Conservation (phyloP, 2,888 invertebrate genomes). For the Synergus laeviventris region DNA sequence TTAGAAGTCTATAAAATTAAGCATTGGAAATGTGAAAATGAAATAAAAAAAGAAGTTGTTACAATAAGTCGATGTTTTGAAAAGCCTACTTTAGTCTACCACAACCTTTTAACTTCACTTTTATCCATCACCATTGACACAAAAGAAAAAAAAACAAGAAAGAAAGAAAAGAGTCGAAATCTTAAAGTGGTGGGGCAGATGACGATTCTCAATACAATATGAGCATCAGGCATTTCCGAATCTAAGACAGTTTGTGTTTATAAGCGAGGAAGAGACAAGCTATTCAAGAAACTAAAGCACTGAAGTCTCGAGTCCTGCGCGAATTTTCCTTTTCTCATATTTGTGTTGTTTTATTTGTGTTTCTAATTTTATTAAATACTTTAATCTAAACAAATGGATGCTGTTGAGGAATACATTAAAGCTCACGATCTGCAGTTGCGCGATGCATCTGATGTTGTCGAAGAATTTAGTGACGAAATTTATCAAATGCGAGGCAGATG, state of each 20-base stretch:
- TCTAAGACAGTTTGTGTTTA: conserved; percentile 23
- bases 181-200: conserved; percentile 48
- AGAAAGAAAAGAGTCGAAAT: conserved; percentile 38
- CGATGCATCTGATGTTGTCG: conserved; percentile 81
- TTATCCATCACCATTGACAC: neutral
- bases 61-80: neutral
- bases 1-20: no score
- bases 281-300: neutral
- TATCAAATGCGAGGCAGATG: conserved; percentile 69
- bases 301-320: neutral
- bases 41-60: no score
- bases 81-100: neutral
- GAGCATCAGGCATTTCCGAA: conserved; percentile 21
- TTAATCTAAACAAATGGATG: conserved; percentile 61
- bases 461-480: conserved; percentile 79
- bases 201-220: conserved; percentile 33
- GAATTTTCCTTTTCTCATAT: neutral
- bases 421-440: conserved; percentile 83
- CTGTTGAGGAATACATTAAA: conserved; percentile 78
- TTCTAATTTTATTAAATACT: neutral
- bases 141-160: conserved; percentile 41
- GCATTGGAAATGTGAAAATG: no score
- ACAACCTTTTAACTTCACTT: neutral
- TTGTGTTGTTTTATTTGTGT: conserved; percentile 18
- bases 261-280: conserved; percentile 11